Conservation (phyloP, 2,888 invertebrate genomes). For the Lasioglossum vierecki region DNA sequence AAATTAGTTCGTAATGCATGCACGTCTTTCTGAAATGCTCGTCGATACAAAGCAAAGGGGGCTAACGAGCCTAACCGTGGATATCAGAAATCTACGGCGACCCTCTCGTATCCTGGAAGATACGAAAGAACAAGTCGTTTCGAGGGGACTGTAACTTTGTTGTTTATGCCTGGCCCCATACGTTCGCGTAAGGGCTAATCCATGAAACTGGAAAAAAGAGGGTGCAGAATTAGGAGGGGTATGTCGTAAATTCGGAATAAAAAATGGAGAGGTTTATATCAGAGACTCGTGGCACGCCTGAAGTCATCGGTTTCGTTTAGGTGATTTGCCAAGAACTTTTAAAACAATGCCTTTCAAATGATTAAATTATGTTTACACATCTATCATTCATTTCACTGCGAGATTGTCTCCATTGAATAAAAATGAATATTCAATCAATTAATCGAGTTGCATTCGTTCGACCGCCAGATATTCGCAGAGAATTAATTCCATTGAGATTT, state of each 20-base stretch:
- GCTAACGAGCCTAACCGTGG: background rate
- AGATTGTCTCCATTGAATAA: too few relatives aligned
- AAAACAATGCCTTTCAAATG: too few relatives aligned
- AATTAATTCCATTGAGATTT: too few relatives aligned
- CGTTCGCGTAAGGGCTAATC: conserved; percentile 15
- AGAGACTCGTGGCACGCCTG: background rate
- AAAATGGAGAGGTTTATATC: background rate
- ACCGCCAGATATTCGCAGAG: too few relatives aligned
- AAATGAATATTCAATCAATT: too few relatives aligned
- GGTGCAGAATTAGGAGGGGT: background rate
- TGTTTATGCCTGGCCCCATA: background rate
- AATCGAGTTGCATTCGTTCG: too few relatives aligned
- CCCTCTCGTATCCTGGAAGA: background rate
- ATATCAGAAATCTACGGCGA: background rate
- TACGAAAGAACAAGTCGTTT: background rate
- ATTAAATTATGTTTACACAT: too few relatives aligned
- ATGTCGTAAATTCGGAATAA: background rate
- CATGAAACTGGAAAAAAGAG: background rate
- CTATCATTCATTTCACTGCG: too few relatives aligned
- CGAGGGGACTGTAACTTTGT: background rate
- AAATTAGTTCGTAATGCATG: too few relatives aligned
- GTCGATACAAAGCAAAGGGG: background rate
- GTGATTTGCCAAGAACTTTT: background rate
- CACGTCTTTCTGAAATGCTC: too few relatives aligned
- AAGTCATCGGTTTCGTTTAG: background rate